phyloP scores from a whole-genome alignment of 2,797 vertebrate genomes.

The Cynopterus sphinx region DNA sequence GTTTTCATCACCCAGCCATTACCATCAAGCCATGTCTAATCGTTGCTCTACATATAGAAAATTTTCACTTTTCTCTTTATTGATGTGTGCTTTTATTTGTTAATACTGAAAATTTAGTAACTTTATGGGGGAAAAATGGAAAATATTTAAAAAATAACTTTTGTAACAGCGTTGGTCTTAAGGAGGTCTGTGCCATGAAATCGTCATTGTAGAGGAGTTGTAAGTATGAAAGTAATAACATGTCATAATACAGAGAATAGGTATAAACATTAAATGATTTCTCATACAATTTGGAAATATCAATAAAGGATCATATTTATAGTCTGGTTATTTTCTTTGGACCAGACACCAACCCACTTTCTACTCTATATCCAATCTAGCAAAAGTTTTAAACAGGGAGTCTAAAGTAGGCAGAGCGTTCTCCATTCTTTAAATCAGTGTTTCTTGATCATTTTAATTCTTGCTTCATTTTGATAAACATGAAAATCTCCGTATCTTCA shows the following conservation, averaged over 20 bases:
- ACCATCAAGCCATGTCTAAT: not conserved
- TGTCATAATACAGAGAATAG: not conserved
- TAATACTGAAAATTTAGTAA: not conserved
- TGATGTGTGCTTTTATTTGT: not conserved
- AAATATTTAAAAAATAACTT: not conserved
- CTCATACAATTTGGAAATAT: not conserved
- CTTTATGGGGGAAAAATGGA: not conserved
- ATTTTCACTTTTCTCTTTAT: not conserved
- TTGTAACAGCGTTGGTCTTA: not conserved
- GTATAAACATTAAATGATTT: not conserved
- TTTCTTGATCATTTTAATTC: not conserved
- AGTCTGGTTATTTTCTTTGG: not conserved
- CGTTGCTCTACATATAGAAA: not conserved
- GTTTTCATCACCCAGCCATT: not conserved
- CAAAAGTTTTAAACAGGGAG: not conserved
- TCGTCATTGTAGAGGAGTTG: not conserved
- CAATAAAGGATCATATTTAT: not conserved
- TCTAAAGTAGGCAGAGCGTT: fast-evolving
- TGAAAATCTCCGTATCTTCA: not conserved
- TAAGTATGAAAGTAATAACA: not conserved
- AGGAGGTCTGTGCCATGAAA: not conserved
- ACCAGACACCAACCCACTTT: not conserved
- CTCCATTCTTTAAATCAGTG: not conserved
- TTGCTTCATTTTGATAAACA: not conserved
- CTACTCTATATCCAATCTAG: not conserved